phyloP scores from a whole-genome alignment of 2,113 vertebrate species.

The Aythya baeri region DNA sequence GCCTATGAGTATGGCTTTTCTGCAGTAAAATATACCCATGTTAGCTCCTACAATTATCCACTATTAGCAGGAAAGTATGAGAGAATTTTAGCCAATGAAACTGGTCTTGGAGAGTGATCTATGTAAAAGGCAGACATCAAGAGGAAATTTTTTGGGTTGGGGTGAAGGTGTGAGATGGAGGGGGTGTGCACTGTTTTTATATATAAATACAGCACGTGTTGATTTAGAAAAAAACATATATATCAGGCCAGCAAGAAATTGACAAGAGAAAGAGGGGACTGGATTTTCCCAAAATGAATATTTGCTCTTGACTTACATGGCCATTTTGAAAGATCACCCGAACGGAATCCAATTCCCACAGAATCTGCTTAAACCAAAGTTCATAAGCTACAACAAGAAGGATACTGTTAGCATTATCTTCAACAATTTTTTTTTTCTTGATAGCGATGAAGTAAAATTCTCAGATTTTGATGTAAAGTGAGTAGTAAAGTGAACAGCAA shows the following conservation, averaged over 20 bases:
- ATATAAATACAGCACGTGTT: not conserved
- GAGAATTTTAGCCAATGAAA: not conserved
- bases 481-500: no score
- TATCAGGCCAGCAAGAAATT: not conserved
- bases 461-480: not conserved
- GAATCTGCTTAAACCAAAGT: conserved; percentile 97
- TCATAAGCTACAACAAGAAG: conserved; percentile 86
- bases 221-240: not conserved
- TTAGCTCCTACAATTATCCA: not conserved
- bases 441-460: not conserved
- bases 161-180: no score
- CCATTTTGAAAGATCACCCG: conserved; percentile 91
- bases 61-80: not conserved
- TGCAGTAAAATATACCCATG: not conserved
- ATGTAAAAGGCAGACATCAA: not conserved
- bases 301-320: conserved; percentile 83
- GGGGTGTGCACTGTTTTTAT: no score
- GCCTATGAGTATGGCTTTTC: not conserved
- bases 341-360: conserved; percentile 96
- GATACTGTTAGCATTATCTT: not conserved
- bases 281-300: not conserved
- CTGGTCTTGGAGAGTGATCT: not conserved
- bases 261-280: not conserved
- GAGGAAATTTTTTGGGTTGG: not conserved
- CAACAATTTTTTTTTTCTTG: not conserved